Evolutionary conservation across 2,113 vertebrate genomes (phyloP).

Genomic region (Dascyllus trimaculatus): DNA sequence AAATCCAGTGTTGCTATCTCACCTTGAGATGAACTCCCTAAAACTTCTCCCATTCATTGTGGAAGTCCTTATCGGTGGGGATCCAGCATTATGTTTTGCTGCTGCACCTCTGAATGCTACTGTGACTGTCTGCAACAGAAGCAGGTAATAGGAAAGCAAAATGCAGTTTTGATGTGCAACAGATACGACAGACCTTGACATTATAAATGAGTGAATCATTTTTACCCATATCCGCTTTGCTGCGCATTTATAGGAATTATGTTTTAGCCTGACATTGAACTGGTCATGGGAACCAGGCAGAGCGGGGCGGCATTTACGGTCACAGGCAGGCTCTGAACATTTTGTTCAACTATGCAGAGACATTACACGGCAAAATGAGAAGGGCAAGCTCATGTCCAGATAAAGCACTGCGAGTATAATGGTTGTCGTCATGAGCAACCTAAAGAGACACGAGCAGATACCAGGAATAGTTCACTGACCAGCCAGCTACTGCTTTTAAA

Average conservation of each 20-base stretch:
- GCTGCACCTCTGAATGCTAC: slow-evolving; percentile 10
- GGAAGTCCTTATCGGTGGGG: slow-evolving; percentile 32
- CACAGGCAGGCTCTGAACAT: background rate
- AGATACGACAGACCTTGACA: background rate
- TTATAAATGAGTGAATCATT: background rate
- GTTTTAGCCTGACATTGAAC: background rate
- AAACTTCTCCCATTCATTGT: slow-evolving; percentile 33
- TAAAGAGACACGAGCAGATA: too few species aligned
- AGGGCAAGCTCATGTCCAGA: background rate
- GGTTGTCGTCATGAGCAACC: too few species aligned
- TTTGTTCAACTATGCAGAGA: background rate
- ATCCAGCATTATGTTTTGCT: slow-evolving; percentile 20
- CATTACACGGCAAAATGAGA: background rate
- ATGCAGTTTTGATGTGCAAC: background rate
- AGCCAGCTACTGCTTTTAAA: too few species aligned
- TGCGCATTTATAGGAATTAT: background rate
- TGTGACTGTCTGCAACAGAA: slow-evolving; percentile 14
- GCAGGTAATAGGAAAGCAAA: slow-evolving; percentile 29
- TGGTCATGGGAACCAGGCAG: background rate
- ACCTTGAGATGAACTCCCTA: slow-evolving; percentile 56
- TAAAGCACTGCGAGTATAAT: background rate
- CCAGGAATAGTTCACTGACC: too few species aligned
- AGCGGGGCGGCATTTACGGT: background rate
- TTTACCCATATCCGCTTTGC: background rate
- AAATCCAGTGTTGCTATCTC: slow-evolving; percentile 32